phyloP scores from a whole-genome alignment of 2,113 vertebrate genomes.

The Morone chrysops region DNA sequence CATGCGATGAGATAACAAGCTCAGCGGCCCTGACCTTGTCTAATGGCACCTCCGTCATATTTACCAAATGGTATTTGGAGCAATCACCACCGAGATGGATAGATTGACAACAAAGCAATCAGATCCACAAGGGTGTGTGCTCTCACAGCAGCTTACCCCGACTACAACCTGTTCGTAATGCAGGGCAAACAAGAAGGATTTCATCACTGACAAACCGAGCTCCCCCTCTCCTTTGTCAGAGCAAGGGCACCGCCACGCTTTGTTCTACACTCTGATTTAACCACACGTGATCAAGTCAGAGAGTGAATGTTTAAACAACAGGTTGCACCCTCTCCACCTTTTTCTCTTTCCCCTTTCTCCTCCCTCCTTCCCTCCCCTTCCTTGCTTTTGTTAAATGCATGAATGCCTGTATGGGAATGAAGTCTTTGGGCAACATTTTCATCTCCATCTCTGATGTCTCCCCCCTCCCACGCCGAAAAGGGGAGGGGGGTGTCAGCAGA shows the following conservation, averaged over 20 bases:
- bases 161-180: constrained; percentile 48
- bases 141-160: constrained; percentile 29
- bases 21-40: constrained; percentile 77
- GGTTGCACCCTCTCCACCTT: constrained; percentile 27
- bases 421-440: constrained; percentile 52
- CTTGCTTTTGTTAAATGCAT: constrained; percentile 46
- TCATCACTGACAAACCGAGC: constrained; percentile 54
- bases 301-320: constrained; percentile 66
- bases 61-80: constrained; percentile 80
- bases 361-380: background rate
- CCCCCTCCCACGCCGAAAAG: constrained; percentile 2
- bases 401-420: constrained; percentile 60
- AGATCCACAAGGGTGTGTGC: constrained; percentile 63
- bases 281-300: constrained; percentile 44
- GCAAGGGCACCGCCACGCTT: constrained; percentile 56
- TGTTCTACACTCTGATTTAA: constrained; percentile 59
- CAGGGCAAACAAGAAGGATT: constrained; percentile 65
- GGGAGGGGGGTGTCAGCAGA: background rate
- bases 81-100: constrained; percentile 67
- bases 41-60: constrained; percentile 80
- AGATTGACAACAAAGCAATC: constrained; percentile 76
- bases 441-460: constrained; percentile 46
- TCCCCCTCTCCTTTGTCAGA: constrained; percentile 28
- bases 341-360: background rate
- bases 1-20: constrained; percentile 74